These are phyloP conservation scores for Pogona vitticeps DNA, from an alignment of 2,113 vertebrate species.

Conservation along the genomic window DNA sequence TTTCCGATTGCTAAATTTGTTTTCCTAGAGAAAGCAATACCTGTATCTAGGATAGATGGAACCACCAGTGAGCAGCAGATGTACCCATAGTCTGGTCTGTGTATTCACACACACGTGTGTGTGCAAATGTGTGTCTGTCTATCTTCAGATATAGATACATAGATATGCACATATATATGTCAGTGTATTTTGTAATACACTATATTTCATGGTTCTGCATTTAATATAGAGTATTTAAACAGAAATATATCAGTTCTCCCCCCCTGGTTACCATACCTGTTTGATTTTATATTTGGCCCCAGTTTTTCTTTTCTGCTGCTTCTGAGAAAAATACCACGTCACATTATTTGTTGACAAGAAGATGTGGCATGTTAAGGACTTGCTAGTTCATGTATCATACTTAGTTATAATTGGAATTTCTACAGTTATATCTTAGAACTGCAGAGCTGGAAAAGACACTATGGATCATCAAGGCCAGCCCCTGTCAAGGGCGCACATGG, in stretches of 20 bases:
- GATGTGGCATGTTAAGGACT: constrained; percentile 1
- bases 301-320: neutral
- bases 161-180: too few relatives aligned
- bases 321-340: neutral
- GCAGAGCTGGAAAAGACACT: too few relatives aligned
- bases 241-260: neutral
- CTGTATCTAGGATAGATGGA: neutral
- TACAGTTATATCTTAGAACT: constrained; percentile 19
- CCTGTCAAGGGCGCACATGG: neutral
- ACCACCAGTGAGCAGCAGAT: neutral
- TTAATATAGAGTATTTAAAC: too few relatives aligned
- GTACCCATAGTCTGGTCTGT: neutral
- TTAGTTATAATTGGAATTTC: constrained; percentile 16
- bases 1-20: neutral
- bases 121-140: neutral
- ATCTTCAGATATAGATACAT: too few relatives aligned
- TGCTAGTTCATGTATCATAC: neutral
- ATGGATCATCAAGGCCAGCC: too few relatives aligned
- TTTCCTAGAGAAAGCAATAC: neutral
- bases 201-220: neutral
- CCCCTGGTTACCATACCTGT: neutral
- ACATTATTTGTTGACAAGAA: constrained; percentile 23
- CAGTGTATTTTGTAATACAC: too few relatives aligned
- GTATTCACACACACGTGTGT: too few relatives aligned
- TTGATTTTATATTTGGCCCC: neutral